Percentiles rank a stretch among this genome's conserved stretches.
Conservation (phyloP, 2,113 vertebrate genomes). For the Oreochromis tanganicae region DNA sequence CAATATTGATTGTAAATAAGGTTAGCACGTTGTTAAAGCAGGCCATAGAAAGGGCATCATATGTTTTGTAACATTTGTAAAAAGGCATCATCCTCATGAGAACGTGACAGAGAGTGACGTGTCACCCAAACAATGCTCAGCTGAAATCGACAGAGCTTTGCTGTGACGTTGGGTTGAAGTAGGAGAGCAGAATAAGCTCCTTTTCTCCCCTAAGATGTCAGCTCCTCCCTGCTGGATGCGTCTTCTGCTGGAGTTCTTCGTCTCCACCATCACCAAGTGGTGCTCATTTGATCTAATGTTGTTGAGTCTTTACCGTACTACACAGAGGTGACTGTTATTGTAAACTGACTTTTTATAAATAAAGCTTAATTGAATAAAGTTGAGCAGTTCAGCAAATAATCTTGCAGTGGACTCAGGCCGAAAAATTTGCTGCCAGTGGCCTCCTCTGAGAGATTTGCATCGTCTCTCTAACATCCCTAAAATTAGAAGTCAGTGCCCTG, state of each 20-base stretch:
- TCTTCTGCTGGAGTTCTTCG: neutral
- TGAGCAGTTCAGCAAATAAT: neutral
- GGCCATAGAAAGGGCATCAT: too few species aligned
- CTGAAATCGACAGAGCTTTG: neutral
- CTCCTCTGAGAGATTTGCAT: constrained; percentile 25
- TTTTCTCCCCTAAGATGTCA: neutral
- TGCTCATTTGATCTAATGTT: neutral
- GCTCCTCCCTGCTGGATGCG: neutral
- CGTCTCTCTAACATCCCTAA: constrained; percentile 48
- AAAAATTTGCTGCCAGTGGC: neutral
- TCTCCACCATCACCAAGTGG: neutral
- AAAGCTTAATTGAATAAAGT: neutral
- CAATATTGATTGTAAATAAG: too few species aligned
- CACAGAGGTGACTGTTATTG: neutral
- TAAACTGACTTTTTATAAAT: neutral
- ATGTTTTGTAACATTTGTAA: too few species aligned
- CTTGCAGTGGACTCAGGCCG: neutral
- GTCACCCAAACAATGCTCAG: neutral
- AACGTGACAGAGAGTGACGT: neutral
- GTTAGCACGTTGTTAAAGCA: too few species aligned
- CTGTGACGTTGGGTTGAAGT: neutral
- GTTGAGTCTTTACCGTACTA: neutral
- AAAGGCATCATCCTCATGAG: neutral
- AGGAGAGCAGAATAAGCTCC: neutral
- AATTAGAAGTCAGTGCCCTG: constrained; percentile 57